These are phyloP conservation scores for Apomyelois bistriatella DNA, from an alignment of 2,888 invertebrate species.

Conservation along the genomic window DNA sequence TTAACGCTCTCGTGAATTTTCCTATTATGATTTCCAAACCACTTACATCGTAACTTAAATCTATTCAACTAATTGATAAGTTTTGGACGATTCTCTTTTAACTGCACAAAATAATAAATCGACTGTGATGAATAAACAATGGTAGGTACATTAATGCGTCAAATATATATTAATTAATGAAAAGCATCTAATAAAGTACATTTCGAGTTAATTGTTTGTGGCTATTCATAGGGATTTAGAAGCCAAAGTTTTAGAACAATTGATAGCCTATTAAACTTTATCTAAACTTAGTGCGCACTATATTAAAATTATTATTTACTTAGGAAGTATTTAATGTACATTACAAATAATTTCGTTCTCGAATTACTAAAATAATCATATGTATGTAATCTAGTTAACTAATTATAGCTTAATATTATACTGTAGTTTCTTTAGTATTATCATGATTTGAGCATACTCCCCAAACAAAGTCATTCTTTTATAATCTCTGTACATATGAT, in stretches of 20 bases:
- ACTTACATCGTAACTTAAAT: slow-evolving; percentile 60
- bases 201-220: slow-evolving; percentile 24
- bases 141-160: neutral
- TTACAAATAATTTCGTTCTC: slow-evolving; percentile 77
- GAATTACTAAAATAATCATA: slow-evolving; percentile 40
- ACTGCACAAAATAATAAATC: slow-evolving; percentile 20
- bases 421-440: slow-evolving; percentile 33
- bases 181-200: slow-evolving; percentile 26
- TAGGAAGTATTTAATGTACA: slow-evolving; percentile 56
- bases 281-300: slow-evolving; percentile 60
- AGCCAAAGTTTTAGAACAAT: slow-evolving; percentile 40
- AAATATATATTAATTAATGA: slow-evolving; percentile 9
- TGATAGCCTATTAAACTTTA: slow-evolving; percentile 36
- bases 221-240: slow-evolving; percentile 36
- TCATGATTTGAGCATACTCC: slow-evolving; percentile 56
- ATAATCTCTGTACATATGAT: slow-evolving; percentile 48
- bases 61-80: slow-evolving; percentile 49
- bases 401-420: slow-evolving; percentile 38
- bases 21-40: slow-evolving; percentile 71
- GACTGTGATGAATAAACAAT: slow-evolving; percentile 10
- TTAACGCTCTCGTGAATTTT: slow-evolving; percentile 63
- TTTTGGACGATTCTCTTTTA: slow-evolving; percentile 65
- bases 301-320: slow-evolving; percentile 80
- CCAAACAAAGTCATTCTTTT: slow-evolving; percentile 33
- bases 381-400: slow-evolving; percentile 33